Evolutionary conservation across 2,797 vertebrate species (phyloP).

Genomic region (Lutjanus campechanus): DNA sequence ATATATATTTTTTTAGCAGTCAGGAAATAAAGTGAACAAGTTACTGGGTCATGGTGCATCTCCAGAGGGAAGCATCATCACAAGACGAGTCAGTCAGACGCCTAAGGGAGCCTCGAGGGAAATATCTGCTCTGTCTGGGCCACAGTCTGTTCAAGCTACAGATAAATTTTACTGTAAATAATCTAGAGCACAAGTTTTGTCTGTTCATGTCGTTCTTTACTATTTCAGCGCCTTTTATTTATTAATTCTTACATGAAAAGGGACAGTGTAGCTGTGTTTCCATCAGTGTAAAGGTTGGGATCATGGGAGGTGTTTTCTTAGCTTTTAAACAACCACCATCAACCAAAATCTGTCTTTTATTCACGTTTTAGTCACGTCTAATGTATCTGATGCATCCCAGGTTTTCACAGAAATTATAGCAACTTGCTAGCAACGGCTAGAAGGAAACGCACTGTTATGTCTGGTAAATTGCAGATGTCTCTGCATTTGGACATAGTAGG

Average conservation of each 20-base stretch:
- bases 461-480: too few relatives aligned
- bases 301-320: too few relatives aligned
- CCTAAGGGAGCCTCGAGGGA: slow-evolving; percentile 34
- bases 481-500: too few relatives aligned
- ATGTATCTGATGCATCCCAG: too few relatives aligned
- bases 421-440: too few relatives aligned
- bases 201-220: not conserved
- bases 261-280: too few relatives aligned
- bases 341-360: too few relatives aligned
- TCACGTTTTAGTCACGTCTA: too few relatives aligned
- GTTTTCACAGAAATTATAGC: too few relatives aligned
- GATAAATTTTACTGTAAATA: slow-evolving; percentile 29
- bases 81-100: slow-evolving; percentile 31
- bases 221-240: not conserved
- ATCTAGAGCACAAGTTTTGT: slow-evolving; percentile 8
- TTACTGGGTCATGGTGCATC: slow-evolving; percentile 35
- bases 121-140: slow-evolving; percentile 41
- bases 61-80: slow-evolving; percentile 35
- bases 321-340: too few relatives aligned
- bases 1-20: not conserved
- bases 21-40: slow-evolving; percentile 25
- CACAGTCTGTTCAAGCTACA: not conserved
- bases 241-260: slow-evolving; percentile 5
- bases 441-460: too few relatives aligned
- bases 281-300: too few relatives aligned